These are phyloP conservation scores for Danio rerio DNA, from an alignment of 2,113 vertebrate genomes.

Conservation along the genomic window DNA sequence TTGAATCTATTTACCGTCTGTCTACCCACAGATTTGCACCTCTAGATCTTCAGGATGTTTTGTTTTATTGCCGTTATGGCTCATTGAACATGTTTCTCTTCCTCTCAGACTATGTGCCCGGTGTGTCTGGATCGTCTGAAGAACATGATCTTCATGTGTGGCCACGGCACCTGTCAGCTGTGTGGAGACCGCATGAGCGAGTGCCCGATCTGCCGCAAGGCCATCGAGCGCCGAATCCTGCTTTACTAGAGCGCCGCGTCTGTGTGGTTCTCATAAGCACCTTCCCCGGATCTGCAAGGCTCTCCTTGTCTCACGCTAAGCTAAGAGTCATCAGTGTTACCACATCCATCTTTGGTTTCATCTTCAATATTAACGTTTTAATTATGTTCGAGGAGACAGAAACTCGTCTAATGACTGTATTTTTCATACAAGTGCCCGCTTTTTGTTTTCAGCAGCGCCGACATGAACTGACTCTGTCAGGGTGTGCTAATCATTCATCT, in stretches of 20 bases:
- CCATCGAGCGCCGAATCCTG: slow-evolving; percentile 96
- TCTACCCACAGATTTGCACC: background rate
- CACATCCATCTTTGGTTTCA: background rate
- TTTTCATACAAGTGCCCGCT: slow-evolving; percentile 11
- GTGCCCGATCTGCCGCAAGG: slow-evolving; percentile 98
- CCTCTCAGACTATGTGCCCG: slow-evolving; percentile 95
- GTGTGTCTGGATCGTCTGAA: slow-evolving; percentile 98
- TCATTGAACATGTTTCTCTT: background rate
- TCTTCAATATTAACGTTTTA: background rate
- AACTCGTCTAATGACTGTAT: background rate
- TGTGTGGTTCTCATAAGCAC: slow-evolving; percentile 26
- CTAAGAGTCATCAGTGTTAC: slow-evolving; percentile 54
- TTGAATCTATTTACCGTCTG: background rate
- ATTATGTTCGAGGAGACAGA: background rate
- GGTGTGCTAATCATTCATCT: background rate
- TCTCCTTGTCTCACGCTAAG: slow-evolving; percentile 39
- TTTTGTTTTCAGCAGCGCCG: background rate
- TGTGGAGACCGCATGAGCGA: slow-evolving; percentile 99
- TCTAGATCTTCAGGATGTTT: too few relatives aligned
- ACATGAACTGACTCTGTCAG: background rate
- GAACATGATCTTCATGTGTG: slow-evolving; percentile 99
- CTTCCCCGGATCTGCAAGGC: slow-evolving; percentile 16
- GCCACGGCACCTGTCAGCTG: slow-evolving; percentile 96
- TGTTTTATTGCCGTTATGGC: too few relatives aligned
- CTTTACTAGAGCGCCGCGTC: slow-evolving; percentile 81